Conservation (phyloP, 2,888 invertebrate genomes). For the Tenodera sinensis region DNA sequence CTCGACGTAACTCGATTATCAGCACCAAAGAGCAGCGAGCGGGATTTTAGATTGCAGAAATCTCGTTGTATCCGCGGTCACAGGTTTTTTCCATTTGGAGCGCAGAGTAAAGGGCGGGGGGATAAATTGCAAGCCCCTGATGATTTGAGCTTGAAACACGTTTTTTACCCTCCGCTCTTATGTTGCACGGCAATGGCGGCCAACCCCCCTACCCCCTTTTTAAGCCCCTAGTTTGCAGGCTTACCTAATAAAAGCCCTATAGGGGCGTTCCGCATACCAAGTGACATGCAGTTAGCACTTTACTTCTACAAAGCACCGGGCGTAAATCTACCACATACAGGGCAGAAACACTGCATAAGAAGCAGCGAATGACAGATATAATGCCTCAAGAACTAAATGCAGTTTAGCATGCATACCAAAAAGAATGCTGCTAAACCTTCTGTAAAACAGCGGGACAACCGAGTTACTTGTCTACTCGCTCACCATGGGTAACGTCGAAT, state of each 20-base stretch:
- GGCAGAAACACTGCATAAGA: no score
- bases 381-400: no score
- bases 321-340: not conserved
- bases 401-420: no score
- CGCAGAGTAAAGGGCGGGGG: not conserved
- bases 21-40: not conserved
- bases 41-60: not conserved
- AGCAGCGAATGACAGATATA: not conserved
- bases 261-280: not conserved
- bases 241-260: not conserved
- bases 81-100: not conserved
- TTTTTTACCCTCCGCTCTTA: not conserved
- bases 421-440: no score
- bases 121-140: conserved; percentile 6
- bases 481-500: no score
- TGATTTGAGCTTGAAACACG: not conserved
- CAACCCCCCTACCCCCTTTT: no score
- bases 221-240: not conserved
- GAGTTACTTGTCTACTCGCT: no score
- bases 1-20: not conserved
- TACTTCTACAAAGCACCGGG: not conserved
- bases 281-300: not conserved
- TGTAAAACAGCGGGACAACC: no score
- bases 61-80: not conserved
- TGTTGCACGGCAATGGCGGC: not conserved